A percentile compares a stretch with the other conserved stretches of the same genome.
Evolutionary conservation across 2,888 invertebrate species (phyloP).

Genomic region (Rhyacophila evoluta): DNA sequence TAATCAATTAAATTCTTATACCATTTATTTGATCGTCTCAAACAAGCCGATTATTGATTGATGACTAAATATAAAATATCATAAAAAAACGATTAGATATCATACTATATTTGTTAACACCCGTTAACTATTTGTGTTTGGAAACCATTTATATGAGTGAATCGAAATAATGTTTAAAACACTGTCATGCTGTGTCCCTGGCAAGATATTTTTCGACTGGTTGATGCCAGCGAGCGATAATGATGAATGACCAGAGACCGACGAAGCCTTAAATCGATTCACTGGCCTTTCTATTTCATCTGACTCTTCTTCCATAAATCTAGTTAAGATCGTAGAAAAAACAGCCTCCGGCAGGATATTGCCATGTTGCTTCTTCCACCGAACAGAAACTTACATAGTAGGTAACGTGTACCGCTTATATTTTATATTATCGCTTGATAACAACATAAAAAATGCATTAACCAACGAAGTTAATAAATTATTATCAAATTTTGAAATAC

Average conservation of each 20-base stretch:
- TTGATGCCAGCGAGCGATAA: slow-evolving; percentile 33
- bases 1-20: too few relatives aligned
- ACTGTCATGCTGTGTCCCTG: slow-evolving; percentile 14
- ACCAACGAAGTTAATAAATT: too few relatives aligned
- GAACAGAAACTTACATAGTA: not conserved
- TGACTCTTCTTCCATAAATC: slow-evolving; percentile 39
- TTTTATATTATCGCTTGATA: not conserved
- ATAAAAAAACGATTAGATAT: too few relatives aligned
- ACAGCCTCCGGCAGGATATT: slow-evolving; percentile 32
- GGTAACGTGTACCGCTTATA: not conserved
- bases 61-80: too few relatives aligned
- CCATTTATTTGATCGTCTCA: too few relatives aligned
- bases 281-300: slow-evolving; percentile 52
- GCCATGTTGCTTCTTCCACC: not conserved
- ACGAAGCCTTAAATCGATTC: slow-evolving; percentile 26
- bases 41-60: too few relatives aligned
- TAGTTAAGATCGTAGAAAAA: slow-evolving; percentile 39
- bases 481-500: too few relatives aligned
- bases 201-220: slow-evolving; percentile 28
- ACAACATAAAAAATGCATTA: too few relatives aligned
- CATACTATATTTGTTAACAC: too few relatives aligned
- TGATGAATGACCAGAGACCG: slow-evolving; percentile 44
- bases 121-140: not conserved
- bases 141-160: not conserved
- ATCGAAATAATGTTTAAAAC: slow-evolving; percentile 8